These are phyloP conservation scores for Heliothis peltigera DNA, from an alignment of 2,888 invertebrate species.

Conservation along the genomic window DNA sequence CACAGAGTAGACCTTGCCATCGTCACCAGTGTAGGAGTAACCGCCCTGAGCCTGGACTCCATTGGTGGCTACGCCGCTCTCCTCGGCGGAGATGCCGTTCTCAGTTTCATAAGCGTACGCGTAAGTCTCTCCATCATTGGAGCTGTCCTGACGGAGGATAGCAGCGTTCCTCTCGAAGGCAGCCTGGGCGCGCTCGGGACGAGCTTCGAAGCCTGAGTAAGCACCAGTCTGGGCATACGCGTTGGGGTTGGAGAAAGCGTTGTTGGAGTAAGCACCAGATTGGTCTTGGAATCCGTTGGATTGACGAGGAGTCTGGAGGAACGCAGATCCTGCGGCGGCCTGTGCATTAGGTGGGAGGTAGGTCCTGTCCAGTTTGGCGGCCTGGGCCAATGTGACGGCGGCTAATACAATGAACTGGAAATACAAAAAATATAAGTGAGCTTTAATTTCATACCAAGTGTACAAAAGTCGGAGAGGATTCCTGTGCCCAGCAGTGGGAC, in stretches of 20 bases:
- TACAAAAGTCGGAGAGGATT: too few relatives aligned
- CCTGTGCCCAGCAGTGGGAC: too few relatives aligned
- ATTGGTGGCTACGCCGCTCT: slow-evolving; percentile 82
- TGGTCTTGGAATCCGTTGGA: slow-evolving; percentile 48
- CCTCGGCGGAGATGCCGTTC: slow-evolving; percentile 84
- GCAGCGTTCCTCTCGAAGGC: slow-evolving; percentile 81
- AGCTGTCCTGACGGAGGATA: slow-evolving; percentile 80
- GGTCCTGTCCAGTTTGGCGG: slow-evolving; percentile 79
- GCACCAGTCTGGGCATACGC: slow-evolving; percentile 18
- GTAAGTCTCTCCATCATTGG: slow-evolving; percentile 82
- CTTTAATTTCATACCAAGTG: too few relatives aligned
- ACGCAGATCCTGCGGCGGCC: slow-evolving; percentile 48
- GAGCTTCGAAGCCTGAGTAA: slow-evolving; percentile 58
- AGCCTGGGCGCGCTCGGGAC: slow-evolving; percentile 79
- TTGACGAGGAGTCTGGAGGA: slow-evolving; percentile 55
- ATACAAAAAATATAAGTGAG: background rate
- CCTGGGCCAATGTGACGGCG: slow-evolving; percentile 72
- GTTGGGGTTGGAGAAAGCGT: slow-evolving; percentile 30
- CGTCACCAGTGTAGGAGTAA: slow-evolving; percentile 85
- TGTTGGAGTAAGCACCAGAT: slow-evolving; percentile 37
- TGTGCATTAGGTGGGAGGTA: slow-evolving; percentile 80
- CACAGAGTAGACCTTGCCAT: slow-evolving; percentile 82
- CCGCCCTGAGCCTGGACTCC: slow-evolving; percentile 85
- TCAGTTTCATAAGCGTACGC: slow-evolving; percentile 83
- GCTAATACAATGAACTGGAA: slow-evolving; percentile 79